phyloP scores from a whole-genome alignment of 2,797 vertebrate genomes.

The Poliocrania exsul region DNA sequence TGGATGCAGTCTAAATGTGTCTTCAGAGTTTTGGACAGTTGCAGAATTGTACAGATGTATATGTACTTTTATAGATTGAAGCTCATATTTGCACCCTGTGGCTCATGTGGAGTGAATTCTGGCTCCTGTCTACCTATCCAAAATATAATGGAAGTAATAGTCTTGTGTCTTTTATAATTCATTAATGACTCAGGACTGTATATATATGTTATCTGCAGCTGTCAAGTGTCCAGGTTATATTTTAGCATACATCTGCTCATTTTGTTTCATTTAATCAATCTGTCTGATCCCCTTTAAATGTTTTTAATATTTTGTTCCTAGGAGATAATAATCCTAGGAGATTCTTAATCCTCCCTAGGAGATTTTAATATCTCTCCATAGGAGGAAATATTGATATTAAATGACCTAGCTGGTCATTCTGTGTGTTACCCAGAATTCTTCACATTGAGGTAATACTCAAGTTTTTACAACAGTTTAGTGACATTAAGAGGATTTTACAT shows the following conservation, averaged over 20 bases:
- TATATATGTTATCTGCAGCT: neutral
- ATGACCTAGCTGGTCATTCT: neutral
- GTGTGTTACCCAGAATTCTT: neutral
- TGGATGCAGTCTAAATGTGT: neutral
- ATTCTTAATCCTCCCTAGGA: neutral
- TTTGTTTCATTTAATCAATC: neutral
- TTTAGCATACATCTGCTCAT: neutral
- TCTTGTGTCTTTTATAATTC: neutral
- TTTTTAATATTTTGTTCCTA: neutral
- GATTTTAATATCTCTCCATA: neutral
- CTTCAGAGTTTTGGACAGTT: neutral
- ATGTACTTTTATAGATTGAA: neutral
- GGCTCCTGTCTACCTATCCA: neutral
- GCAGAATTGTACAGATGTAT: neutral
- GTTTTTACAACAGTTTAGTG: neutral
- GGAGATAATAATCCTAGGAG: accelerated
- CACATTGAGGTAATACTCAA: neutral
- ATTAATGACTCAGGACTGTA: neutral
- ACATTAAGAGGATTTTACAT: neutral
- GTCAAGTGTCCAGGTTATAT: neutral
- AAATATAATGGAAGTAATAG: neutral
- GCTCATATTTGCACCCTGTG: neutral
- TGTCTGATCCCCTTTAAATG: neutral
- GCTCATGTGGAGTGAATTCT: neutral
- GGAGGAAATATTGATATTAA: neutral